These are phyloP conservation scores for Sceliomorpha sp. DNA, from an alignment of 2,888 invertebrate species.

Conservation along the genomic window DNA sequence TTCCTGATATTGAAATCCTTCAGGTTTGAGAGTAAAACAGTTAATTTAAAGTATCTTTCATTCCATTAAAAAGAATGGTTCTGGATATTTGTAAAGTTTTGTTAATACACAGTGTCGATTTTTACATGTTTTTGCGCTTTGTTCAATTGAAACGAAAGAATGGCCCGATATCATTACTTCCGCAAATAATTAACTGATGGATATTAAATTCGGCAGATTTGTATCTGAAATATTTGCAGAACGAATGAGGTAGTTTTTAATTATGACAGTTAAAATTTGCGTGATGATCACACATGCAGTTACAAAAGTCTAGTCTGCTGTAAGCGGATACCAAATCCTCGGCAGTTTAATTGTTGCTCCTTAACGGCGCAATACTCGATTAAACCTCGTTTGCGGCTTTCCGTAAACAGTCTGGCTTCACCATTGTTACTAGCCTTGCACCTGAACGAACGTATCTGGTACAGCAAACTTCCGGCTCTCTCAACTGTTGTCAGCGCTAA, in stretches of 20 bases:
- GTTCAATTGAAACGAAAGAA: too few relatives aligned
- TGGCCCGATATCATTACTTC: too few relatives aligned
- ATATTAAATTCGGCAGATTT: conserved; percentile 2
- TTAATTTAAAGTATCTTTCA: too few relatives aligned
- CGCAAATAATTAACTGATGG: too few relatives aligned
- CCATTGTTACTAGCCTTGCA: conserved; percentile 6
- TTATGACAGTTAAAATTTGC: neutral
- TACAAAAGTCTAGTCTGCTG: neutral
- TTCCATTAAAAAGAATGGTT: too few relatives aligned
- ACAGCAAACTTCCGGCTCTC: conserved; percentile 3
- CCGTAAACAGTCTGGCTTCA: conserved; percentile 4
- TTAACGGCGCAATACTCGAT: neutral
- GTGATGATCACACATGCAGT: neutral
- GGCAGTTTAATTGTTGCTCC: conserved; percentile 2
- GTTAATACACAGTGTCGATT: too few relatives aligned
- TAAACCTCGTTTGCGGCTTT: neutral
- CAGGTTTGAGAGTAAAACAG: too few relatives aligned
- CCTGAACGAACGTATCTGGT: conserved; percentile 4
- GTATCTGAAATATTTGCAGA: neutral
- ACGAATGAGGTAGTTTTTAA: neutral
- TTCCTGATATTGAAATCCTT: too few relatives aligned
- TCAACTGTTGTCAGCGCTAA: neutral
- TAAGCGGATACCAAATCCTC: conserved; percentile 1
- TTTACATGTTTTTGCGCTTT: too few relatives aligned
- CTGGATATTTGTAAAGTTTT: too few relatives aligned